Evolutionary conservation across 2,888 invertebrate species (phyloP).

Genomic region (Troides oblongomaculatus): DNA sequence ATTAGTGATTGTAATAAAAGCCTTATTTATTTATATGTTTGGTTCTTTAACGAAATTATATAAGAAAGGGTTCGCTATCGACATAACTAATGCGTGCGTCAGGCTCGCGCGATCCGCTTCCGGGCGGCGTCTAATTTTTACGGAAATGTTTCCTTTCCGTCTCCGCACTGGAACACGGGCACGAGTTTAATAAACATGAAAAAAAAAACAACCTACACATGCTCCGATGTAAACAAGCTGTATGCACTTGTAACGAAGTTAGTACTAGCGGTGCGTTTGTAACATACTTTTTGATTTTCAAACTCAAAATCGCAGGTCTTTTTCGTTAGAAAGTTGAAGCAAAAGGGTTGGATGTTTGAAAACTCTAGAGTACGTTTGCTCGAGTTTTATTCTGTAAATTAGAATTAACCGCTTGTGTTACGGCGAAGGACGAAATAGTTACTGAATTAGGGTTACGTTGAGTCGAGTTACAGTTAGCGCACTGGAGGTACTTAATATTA

Average conservation of each 20-base stretch:
- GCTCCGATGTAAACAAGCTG: slow-evolving; percentile 24
- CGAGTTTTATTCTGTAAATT: slow-evolving; percentile 20
- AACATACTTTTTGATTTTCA: slow-evolving; percentile 30
- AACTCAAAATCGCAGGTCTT: slow-evolving; percentile 30
- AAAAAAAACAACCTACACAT: slow-evolving; percentile 6
- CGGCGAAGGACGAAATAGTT: slow-evolving; percentile 24
- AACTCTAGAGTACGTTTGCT: slow-evolving; percentile 14
- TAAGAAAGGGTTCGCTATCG: slow-evolving; percentile 25
- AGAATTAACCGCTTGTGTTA: slow-evolving; percentile 21
- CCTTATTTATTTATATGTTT: too few relatives aligned
- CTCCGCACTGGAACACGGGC: slow-evolving; percentile 32
- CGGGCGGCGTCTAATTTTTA: slow-evolving; percentile 57
- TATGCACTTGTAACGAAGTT: slow-evolving; percentile 27
- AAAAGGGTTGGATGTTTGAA: slow-evolving; percentile 18
- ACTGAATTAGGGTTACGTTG: slow-evolving; percentile 10
- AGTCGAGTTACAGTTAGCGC: slow-evolving; percentile 21
- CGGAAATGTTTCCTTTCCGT: slow-evolving; percentile 59
- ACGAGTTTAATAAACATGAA: slow-evolving; percentile 18
- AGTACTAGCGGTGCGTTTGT: slow-evolving; percentile 16
- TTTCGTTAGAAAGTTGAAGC: slow-evolving; percentile 25
- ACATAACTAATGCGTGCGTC: slow-evolving; percentile 39
- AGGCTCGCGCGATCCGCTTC: slow-evolving; percentile 57
- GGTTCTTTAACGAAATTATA: not conserved
- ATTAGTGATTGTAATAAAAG: too few relatives aligned
- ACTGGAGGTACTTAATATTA: not conserved